Base-by-base conservation (phyloP, 2,113 vertebrate species). In the Petrocephalus microphthalmus region DNA sequence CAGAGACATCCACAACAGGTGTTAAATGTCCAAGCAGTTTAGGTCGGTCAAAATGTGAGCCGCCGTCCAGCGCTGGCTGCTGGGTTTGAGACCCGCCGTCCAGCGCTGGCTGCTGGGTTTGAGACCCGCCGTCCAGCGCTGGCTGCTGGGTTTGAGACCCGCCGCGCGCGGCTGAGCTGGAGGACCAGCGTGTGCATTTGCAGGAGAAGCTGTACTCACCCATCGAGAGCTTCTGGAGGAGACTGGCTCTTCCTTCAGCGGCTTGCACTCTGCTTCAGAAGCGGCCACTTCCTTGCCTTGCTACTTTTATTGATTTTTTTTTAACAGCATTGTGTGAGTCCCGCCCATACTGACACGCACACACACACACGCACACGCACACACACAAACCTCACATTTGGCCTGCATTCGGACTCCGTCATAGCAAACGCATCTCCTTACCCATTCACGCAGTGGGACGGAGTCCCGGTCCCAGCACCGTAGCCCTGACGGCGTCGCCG, bases 261-360 rank as follows among this genome's bases (percentile, higher is more conserved):
- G 90, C 89, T 90, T 84, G 64, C 88, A 87, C 85, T 53, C 78
- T 84, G 20, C 37, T 33, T 42, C 33, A 37, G 15, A 33, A 78
- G 15, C 15, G 87, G 89, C 54, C 81, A 91, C 90, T 92, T 92
- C 91, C 91, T 91, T 86, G 90, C 52, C 89, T 20, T 84, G 85
- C 56, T 37, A 53, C 90, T 37, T 78, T 78, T 67, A 29, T 29
- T 67, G 29, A 25, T 67, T 42, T 78, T 78, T 90, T 78, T 85
- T 89, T 87, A 29, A 54, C 10, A 60, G 85, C 33, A 11, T 37
- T n/a, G 29, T 45, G 54, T 88, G 45, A 89, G 90, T 88, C 88
- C 91, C 90, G 89, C 91, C 91, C 88, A 89, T 88, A 78, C 54
- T 22, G 47, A 56, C 37, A n/a, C 53, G 45, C 7, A 57, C 52